Evolutionary conservation across 2,888 invertebrate species (phyloP), one percentile per base, ranked within the genome.

Genomic region (Hedychridium roseum): DNA sequence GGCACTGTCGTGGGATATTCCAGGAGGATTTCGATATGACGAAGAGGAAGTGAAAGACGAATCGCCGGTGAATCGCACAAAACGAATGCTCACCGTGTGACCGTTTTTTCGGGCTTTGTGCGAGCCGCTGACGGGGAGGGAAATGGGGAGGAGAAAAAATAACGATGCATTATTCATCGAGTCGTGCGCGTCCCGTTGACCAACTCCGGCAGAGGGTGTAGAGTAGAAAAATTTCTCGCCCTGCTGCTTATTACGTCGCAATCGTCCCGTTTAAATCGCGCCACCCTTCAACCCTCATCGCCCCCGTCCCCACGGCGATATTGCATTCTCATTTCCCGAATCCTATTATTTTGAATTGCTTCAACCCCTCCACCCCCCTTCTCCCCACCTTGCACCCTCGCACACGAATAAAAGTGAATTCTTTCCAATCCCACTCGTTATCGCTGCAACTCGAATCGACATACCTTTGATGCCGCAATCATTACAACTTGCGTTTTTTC

Each of bases 81-180:
- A n/a, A n/a, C n/a, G n/a, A n/a, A n/a, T n/a, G n/a, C n/a, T n/a
- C n/a, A n/a, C n/a, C n/a, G n/a, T n/a, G n/a, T n/a, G n/a, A n/a
- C n/a, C n/a, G n/a, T 50, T 54, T 45, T 32, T 32, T 4, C 7
- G 23, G 28, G 55, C 49, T 55, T 54, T 54, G 42, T 50, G 39
- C 42, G 35, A 32, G 50, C 40, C 45, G 36, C 43, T 45, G 46
- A 42, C 38, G 42, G 39, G 36, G 55, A 50, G 54, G 54, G 54
- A 55, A 55, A 54, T 55, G 54, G 54, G 55, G 39, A 54, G 55
- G 46, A 39, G 48, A 55, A 57, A 56, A 57, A 57, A 55, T 39
- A 55, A 42, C 51, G 46, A 62, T 60, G 60, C 62, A 60, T 60
- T 58, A 60, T 60, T 62, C 54, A 60, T 58, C 45, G 50, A 43